A percentile compares a stretch with the other conserved stretches of the same genome.
Evolutionary conservation across 1,140 invertebrate genomes (phyloP).

Genomic region (Acyrthosiphon pisum): DNA sequence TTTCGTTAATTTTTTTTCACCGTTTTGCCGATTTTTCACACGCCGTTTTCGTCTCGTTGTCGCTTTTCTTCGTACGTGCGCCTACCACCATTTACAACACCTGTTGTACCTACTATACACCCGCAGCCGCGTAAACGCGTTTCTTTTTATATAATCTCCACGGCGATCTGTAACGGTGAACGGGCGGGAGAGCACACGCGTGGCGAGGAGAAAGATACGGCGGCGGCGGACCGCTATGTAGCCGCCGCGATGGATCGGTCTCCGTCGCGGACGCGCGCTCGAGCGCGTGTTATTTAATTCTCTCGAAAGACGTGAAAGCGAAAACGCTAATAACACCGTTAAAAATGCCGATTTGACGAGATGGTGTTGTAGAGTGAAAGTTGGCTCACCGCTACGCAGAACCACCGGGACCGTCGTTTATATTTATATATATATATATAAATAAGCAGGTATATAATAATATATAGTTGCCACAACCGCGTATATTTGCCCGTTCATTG

Average conservation of each 20-base stretch:
- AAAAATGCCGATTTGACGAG: conserved; percentile 55
- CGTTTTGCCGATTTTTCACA: background rate
- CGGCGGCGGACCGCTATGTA: background rate
- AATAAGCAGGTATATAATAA: background rate
- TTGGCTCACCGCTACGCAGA: conserved; percentile 32
- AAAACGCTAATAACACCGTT: conserved; percentile 57
- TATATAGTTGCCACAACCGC: background rate
- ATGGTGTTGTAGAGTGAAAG: conserved; percentile 48
- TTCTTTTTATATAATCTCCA: conserved; percentile 18
- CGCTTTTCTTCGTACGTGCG: background rate
- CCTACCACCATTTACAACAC: background rate
- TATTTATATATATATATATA: background rate
- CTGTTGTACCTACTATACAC: background rate
- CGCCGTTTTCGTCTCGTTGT: background rate
- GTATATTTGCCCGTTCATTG: conserved; percentile 36
- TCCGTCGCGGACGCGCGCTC: conserved; percentile 9
- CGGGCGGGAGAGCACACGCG: background rate
- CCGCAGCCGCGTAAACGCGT: background rate
- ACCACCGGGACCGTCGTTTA: conserved; percentile 13
- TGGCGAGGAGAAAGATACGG: conserved; percentile 24
- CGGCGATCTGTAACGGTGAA: conserved; percentile 38
- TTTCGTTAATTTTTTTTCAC: conserved; percentile 1
- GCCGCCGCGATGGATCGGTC: background rate
- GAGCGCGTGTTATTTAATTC: conserved; percentile 51
- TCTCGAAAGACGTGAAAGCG: conserved; percentile 54